Conservation (phyloP, 2,888 invertebrate species). For the Cantharis nigra region DNA sequence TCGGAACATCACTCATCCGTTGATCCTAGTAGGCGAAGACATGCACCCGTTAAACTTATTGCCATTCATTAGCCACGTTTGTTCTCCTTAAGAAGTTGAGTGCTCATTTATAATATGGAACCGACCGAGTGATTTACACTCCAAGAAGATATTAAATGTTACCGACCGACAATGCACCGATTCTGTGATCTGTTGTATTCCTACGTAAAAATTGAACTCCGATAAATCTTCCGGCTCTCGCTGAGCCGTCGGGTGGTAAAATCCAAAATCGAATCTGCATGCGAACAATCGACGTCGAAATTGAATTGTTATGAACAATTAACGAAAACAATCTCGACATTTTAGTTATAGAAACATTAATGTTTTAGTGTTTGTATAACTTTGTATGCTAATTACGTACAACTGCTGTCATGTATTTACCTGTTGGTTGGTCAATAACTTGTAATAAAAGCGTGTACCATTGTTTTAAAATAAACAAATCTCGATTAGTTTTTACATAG, state of each 20-base stretch:
- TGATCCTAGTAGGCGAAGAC: slow-evolving; percentile 39
- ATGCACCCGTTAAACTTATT: slow-evolving; percentile 44
- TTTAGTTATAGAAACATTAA: slow-evolving; percentile 31
- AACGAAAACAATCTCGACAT: slow-evolving; percentile 6
- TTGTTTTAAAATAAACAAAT: slow-evolving; percentile 56
- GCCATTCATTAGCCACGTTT: slow-evolving; percentile 48
- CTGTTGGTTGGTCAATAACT: slow-evolving; percentile 53
- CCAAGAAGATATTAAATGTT: slow-evolving; percentile 29
- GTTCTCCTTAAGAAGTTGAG: slow-evolving; percentile 46
- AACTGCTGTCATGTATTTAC: slow-evolving; percentile 55
- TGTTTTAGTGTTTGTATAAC: slow-evolving; percentile 41
- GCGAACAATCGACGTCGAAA: neutral
- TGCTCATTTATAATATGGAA: slow-evolving; percentile 46
- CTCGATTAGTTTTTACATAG: slow-evolving; percentile 40
- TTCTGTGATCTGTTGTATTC: slow-evolving; percentile 16
- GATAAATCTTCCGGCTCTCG: neutral
- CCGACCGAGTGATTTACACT: slow-evolving; percentile 46
- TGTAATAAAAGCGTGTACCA: slow-evolving; percentile 55
- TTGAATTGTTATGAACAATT: neutral
- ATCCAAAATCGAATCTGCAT: neutral
- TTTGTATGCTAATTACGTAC: slow-evolving; percentile 57
- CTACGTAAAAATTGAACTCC: slow-evolving; percentile 4
- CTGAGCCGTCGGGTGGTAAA: neutral
- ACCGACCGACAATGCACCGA: slow-evolving; percentile 27
- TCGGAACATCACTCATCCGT: slow-evolving; percentile 38